Base-by-base conservation (phyloP, 2,113 vertebrate species). In the Catharus fuscescens region DNA sequence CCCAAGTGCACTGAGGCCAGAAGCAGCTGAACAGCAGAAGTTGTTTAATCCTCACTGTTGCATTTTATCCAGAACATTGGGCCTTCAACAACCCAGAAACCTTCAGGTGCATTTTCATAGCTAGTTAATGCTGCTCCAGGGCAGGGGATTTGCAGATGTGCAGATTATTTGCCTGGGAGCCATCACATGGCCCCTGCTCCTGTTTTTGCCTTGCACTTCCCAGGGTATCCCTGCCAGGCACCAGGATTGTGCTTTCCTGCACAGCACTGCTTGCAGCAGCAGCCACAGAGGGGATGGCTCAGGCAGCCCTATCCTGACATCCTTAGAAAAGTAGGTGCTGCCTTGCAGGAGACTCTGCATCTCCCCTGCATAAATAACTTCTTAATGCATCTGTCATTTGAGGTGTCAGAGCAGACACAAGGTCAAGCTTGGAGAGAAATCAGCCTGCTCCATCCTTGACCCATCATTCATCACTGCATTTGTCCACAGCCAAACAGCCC, bases 371-470 rank as follows among this genome's bases (percentile, higher is more conserved):
- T 94, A 96, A 97, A 96, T 92, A 95, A 96, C 91, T 86, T 50
- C 81, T 91, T 96, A 96, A 97, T 96, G 95, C 87, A 92, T 85
- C 96, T 95, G 95, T 96, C 97, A 97, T 97, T 95, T 96, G 87
- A 91, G 88, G 80, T 96, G 92, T 96, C 95, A 89, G 77, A 87
- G 31, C 74, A 66, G 50, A 96, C 92, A 94, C 95, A 97, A 97
- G 97, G 96, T 96, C 96, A 96, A 91, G 96, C 94, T 90, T 88
- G 78, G 74, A 97, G 87, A 94, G 78, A 97, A 97, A 97, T 96
- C 97, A 94, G 86, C 93, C 90, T 96, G 96, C 94, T 97, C 95
- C 86, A 94, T 97, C 90, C 90, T 87, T 96, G 96, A 97, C 96
- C 96, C 9, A 4, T 94, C 95, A 97, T 97, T 97, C 93, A 95